These are phyloP conservation scores for Pipra filicauda DNA, from an alignment of 2,113 vertebrate species.

Conservation along the genomic window DNA sequence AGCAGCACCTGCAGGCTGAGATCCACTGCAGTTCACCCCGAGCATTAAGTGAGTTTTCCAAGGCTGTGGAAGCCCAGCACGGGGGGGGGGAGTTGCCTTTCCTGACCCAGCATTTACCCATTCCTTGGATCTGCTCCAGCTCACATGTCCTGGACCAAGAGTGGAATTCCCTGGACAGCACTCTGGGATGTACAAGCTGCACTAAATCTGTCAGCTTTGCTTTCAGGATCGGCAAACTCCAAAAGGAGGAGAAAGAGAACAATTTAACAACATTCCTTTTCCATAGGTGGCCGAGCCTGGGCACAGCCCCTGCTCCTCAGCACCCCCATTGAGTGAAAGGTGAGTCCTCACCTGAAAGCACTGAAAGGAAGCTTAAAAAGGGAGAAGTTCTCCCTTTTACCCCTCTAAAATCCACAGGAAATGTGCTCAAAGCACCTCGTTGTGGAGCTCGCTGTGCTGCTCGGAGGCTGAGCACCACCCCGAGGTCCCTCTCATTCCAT, in stretches of 20 bases:
- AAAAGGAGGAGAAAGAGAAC: not conserved
- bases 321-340: accelerated
- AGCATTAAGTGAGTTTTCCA: not conserved
- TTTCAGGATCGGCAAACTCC: not conserved
- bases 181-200: not conserved
- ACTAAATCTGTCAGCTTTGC: not conserved
- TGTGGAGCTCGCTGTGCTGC: not conserved
- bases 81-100: not conserved
- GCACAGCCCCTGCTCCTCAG: not conserved
- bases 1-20: not conserved
- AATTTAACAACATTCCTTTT: not conserved
- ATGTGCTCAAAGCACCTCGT: not conserved
- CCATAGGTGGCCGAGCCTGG: accelerated
- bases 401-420: not conserved
- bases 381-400: not conserved
- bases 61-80: not conserved
- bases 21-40: not conserved
- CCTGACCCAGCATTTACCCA: not conserved
- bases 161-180: not conserved
- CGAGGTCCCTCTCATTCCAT: not conserved
- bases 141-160: not conserved
- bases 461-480: not conserved
- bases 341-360: not conserved
- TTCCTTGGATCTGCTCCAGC: not conserved
- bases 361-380: not conserved